phyloP scores from a whole-genome alignment of 2,113 vertebrate species.

The Rutilus rutilus region DNA sequence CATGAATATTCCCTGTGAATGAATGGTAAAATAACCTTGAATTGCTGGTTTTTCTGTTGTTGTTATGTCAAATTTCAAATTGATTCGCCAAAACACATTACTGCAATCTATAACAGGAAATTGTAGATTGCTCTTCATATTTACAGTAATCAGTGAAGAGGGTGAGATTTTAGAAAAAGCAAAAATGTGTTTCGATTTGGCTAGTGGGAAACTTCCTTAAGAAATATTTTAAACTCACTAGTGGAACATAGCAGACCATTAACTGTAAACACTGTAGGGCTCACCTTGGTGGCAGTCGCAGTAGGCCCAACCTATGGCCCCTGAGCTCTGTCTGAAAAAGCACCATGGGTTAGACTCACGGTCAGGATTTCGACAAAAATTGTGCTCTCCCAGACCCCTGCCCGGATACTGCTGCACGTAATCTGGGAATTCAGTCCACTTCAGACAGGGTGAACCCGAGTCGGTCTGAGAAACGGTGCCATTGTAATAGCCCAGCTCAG shows the following conservation, averaged over 20 bases:
- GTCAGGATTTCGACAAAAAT: constrained; percentile 88
- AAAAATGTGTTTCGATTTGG: not conserved
- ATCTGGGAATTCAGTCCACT: constrained; percentile 89
- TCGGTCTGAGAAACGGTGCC: constrained; percentile 85
- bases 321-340: constrained; percentile 87
- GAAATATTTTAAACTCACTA: not conserved
- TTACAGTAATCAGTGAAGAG: not conserved
- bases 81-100: not conserved
- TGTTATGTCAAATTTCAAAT: not conserved
- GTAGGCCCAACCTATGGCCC: constrained; percentile 87
- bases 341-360: constrained; percentile 87
- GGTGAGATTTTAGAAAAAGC: not conserved
- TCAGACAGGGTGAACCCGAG: constrained; percentile 83
- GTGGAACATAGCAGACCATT: not conserved
- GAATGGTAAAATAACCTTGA: not conserved
- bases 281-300: constrained; percentile 90
- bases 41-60: not conserved
- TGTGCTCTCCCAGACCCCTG: constrained; percentile 87
- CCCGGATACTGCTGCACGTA: constrained; percentile 90
- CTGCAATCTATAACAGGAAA: not conserved
- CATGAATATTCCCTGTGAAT: not conserved
- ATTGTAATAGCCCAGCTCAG: constrained; percentile 85
- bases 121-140: not conserved
- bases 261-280: constrained; percentile 10
- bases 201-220: not conserved